Evolutionary conservation across 2,797 vertebrate species (phyloP).

Genomic region (Melanitta fusca): DNA sequence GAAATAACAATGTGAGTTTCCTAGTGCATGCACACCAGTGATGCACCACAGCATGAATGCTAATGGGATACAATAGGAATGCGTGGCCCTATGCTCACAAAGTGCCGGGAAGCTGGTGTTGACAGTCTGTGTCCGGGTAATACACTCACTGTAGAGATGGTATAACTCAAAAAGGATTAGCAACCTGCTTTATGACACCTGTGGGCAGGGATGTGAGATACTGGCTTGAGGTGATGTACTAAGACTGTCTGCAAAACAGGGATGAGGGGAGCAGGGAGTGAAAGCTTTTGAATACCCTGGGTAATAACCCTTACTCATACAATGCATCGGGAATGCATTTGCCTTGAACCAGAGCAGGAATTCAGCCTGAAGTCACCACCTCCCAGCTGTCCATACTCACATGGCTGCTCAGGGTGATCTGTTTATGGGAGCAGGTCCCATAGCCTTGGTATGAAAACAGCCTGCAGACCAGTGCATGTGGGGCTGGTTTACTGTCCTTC

Average conservation of each 20-base stretch:
- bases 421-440: not conserved
- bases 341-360: not conserved
- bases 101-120: not conserved
- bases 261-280: not conserved
- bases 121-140: not conserved
- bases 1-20: not conserved
- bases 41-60: not conserved
- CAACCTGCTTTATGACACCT: not conserved
- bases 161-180: not conserved
- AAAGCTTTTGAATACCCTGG: not conserved
- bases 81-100: not conserved
- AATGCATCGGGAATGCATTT: rapidly evolving
- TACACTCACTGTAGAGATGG: rapidly evolving
- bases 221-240: not conserved
- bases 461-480: not conserved
- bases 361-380: not conserved
- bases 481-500: not conserved
- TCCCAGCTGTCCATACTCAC: not conserved
- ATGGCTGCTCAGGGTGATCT: not conserved
- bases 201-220: not conserved
- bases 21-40: not conserved
- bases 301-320: not conserved
- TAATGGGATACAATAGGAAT: no score
- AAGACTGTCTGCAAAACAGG: not conserved
- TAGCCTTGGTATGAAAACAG: not conserved